Evolutionary conservation across 2,888 invertebrate species (phyloP), one percentile per base, ranked within the genome.

Genomic region (Lasioglossum villosulum): DNA sequence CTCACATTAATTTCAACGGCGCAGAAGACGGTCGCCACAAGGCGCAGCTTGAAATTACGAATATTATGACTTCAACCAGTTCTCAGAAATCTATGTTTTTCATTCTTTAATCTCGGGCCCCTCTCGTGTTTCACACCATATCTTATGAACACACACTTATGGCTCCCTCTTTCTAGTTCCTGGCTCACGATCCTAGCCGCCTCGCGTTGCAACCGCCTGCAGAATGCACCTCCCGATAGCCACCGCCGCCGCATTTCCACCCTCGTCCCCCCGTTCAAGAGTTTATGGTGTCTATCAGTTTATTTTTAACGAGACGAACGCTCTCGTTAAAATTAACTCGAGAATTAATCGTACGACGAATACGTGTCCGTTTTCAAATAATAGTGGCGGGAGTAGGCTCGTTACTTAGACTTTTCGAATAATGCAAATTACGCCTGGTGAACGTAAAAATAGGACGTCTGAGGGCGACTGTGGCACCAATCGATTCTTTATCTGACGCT

Each of bases 11-110:
- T 91, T 90, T 90, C 90, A 90, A 91, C 91, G 91, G 89, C 91
- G 91, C 87, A 88, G 88, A 90, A 89, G 89, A 88, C 88, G 89
- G 87, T 81, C 76, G 85, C 83, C 83, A 82, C 87, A 82, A 89
- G 87, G 90, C 90, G 88, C 90, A 87, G 93, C 93, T 93, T 93
- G 93, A 94, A 94, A 94, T 94, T 94, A 94, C 94, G 94, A 94
- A 94, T 95, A 94, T 94, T 94, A 94, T 93, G 94, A 94, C 94
- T 94, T 93, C 92, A 93, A 93, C 93, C 92, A 93, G 94, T 95
- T 95, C 95, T 93, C 92, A 92, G 95, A 94, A 95, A 94, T 93
- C 93, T 91, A 91, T 95, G 95, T 95, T 95, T 95, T 94, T 94
- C 93, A 94, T 95, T 95, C 94, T 94, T 95, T 95, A 95, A 95